These are phyloP conservation scores for Rhabdornis inornatus DNA, from an alignment of 2,113 vertebrate species.

Conservation along the genomic window DNA sequence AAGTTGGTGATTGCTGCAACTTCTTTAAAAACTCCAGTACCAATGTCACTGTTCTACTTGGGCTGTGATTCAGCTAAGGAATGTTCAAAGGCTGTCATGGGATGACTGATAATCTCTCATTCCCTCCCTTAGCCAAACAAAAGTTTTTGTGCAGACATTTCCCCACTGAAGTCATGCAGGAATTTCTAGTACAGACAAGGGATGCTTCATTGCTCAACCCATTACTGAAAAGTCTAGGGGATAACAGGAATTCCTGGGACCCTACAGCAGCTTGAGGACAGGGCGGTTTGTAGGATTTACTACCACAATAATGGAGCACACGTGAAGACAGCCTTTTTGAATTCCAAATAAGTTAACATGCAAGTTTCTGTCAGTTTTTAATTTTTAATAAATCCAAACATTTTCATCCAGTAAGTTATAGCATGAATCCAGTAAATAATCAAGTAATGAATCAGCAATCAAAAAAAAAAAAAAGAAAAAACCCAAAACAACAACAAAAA, in stretches of 20 bases:
- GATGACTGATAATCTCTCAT: background rate
- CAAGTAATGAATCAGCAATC: background rate
- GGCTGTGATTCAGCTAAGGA: background rate
- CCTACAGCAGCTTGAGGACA: background rate
- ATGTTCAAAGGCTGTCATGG: background rate
- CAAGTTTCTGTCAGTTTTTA: background rate
- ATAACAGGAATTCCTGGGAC: background rate
- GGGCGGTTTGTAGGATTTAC: background rate
- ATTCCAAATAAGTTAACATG: background rate
- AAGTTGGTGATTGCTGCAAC: background rate
- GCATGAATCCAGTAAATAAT: background rate
- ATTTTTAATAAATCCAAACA: background rate
- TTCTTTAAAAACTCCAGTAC: no score
- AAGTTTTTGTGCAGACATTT: background rate
- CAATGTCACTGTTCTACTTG: background rate
- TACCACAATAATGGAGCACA: background rate
- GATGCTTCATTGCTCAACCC: background rate
- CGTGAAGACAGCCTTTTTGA: fast-evolving
- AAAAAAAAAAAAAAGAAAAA: background rate
- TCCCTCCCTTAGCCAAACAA: background rate
- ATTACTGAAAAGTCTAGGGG: background rate
- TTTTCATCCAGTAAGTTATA: background rate
- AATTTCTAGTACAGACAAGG: background rate
- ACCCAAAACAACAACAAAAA: no score
- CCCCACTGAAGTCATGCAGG: background rate